Evolutionary conservation across 92 coral and sea anemone species (phyloP).

Genomic region (Epizoanthus scotinus): DNA sequence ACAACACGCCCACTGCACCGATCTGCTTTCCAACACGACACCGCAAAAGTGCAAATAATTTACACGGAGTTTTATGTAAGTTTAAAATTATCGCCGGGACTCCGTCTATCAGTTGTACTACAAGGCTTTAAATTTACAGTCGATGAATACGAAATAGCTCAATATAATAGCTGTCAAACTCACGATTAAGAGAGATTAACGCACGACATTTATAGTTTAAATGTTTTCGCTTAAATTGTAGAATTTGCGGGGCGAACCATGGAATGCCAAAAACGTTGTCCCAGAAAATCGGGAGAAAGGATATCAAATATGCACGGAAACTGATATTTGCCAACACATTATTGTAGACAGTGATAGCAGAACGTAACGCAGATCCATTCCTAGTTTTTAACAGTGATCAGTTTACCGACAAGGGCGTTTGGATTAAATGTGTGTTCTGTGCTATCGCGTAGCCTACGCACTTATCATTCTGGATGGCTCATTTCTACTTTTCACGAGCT

Average conservation of each 20-base stretch:
- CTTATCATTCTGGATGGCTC: no score
- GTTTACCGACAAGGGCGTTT: no score
- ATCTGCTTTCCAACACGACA: background rate
- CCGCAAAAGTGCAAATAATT: background rate
- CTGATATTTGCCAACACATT: constrained; percentile 2
- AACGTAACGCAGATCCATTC: background rate
- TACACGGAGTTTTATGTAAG: background rate
- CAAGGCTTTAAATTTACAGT: background rate
- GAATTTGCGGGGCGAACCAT: background rate
- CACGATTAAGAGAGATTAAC: constrained; percentile 1
- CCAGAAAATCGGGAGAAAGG: background rate
- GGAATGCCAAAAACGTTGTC: background rate
- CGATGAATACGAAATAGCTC: background rate
- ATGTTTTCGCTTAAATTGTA: background rate
- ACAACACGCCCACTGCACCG: background rate
- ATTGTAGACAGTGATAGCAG: background rate
- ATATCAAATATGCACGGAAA: background rate
- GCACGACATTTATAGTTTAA: constrained; percentile 2
- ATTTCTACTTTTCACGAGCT: background rate
- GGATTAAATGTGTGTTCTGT: no score
- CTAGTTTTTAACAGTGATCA: no score
- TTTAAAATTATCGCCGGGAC: constrained; percentile 3
- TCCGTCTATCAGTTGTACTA: background rate
- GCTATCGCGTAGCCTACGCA: no score
- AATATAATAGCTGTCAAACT: background rate